Evolutionary conservation across 2,888 invertebrate species (phyloP), one percentile per base, ranked within the genome.

Genomic region (Eupithecia inturbata): DNA sequence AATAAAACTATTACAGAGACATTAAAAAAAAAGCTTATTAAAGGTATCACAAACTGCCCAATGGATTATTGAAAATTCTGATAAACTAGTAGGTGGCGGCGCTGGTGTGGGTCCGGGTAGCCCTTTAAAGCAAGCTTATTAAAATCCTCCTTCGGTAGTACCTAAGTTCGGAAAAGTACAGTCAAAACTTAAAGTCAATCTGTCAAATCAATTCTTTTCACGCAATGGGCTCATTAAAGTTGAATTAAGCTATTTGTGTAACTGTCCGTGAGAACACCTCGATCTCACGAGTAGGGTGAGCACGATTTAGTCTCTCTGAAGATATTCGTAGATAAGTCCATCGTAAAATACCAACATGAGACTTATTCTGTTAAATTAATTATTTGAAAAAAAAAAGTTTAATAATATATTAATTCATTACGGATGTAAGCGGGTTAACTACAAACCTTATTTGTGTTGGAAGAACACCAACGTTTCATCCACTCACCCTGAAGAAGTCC

Each of bases 151-250:
- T 49, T 9, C 9, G 22, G 64, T 39, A 66, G 19, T 19, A 49
- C 45, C 28, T n/a, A 71, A 10, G 57, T 57, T 57, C 57, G 26
- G 57, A 49, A 31, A 31, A 49, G 66, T 66, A 67, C 62, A 71
- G 73, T 69, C 75, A 75, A 73, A 76, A 77, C 69, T 82, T 81
- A 89, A 88, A 89, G 91, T 89, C 89, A 91, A 92, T 79, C 86
- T 87, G 87, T 87, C 92, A 89, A 94, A 93, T 94, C 94, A 94
- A 93, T 94, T 92, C 92, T 86, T 89, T 93, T 93, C 94, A 94
- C 93, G 94, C 94, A 89, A 94, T 85, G 86, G 84, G 87, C 85
- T 92, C 93, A 93, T 94, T 93, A 94, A 88, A 92, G 88, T 91
- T 90, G 89, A 92, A 93, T 93, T 91, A 92, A 89, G 87, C 89